Percentiles rank a stretch among this genome's conserved stretches.
Evolutionary conservation across 2,888 invertebrate genomes (phyloP).

Genomic region (Carabus problematicus): DNA sequence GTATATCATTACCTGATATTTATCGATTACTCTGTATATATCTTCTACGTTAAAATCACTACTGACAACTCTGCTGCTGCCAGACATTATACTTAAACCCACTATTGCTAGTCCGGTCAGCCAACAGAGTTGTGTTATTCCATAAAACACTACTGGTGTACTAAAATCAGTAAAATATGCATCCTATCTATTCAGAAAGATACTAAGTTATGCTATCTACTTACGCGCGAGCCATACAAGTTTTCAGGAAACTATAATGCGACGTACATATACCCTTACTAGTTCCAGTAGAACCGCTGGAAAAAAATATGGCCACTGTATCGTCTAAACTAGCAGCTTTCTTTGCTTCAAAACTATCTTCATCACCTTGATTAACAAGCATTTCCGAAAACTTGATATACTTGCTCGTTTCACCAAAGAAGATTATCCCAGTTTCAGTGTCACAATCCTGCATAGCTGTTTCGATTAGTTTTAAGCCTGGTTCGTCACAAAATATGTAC

Average conservation of each 20-base stretch:
- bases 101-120: too few species aligned
- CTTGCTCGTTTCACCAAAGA: slow-evolving; percentile 1
- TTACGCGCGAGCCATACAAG: too few species aligned
- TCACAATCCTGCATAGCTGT: neutral
- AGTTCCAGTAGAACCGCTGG: neutral
- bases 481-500: neutral
- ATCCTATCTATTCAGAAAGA: too few species aligned
- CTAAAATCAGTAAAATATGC: too few species aligned
- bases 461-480: neutral
- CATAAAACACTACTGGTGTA: too few species aligned
- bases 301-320: neutral
- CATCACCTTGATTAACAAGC: neutral
- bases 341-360: neutral
- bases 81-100: too few species aligned
- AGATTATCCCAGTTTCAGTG: neutral
- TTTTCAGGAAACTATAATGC: neutral
- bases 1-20: too few species aligned
- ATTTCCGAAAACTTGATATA: neutral
- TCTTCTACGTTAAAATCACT: too few species aligned
- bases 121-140: too few species aligned
- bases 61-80: too few species aligned
- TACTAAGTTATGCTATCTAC: too few species aligned
- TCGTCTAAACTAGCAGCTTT: neutral
- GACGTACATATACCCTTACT: neutral
- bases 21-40: too few species aligned